These are phyloP conservation scores for Berghia stephanieae DNA, from an alignment of 1,140 invertebrate genomes.

Conservation along the genomic window DNA sequence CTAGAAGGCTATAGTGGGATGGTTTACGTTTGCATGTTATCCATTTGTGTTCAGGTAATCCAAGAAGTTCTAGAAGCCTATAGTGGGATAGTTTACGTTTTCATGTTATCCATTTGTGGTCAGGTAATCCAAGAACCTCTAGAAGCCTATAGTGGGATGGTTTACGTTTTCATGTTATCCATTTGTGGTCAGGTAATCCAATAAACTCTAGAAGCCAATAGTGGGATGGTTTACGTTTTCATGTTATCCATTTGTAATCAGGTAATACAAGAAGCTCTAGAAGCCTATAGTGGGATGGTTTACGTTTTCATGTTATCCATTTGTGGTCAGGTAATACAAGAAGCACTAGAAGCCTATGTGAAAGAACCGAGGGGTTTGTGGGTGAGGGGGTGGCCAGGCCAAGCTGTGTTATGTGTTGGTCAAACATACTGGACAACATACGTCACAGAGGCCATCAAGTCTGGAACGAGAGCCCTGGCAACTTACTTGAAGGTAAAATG, in stretches of 20 bases:
- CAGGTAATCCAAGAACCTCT: no score
- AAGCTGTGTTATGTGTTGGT: constrained; percentile 84
- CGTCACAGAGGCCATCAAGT: constrained; percentile 65
- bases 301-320: background rate
- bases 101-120: no score
- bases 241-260: no score
- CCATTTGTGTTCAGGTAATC: no score
- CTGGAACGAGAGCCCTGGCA: constrained; percentile 68
- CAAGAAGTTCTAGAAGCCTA: no score
- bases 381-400: constrained; percentile 87
- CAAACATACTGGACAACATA: constrained; percentile 88
- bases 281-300: no score
- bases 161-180: background rate
- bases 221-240: no score
- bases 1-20: no score
- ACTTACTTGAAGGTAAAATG: constrained; percentile 67
- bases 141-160: no score
- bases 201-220: constrained; percentile 77
- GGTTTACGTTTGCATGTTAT: no score
- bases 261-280: no score
- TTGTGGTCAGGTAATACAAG: constrained; percentile 35
- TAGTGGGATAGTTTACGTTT: no score
- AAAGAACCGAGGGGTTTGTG: constrained; percentile 76
- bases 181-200: constrained; percentile 33
- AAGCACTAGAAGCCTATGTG: constrained; percentile 77